Evolutionary conservation across 1,140 invertebrate genomes (phyloP), one percentile per base, ranked within the genome.

Genomic region (Drosophila nigromelanica): DNA sequence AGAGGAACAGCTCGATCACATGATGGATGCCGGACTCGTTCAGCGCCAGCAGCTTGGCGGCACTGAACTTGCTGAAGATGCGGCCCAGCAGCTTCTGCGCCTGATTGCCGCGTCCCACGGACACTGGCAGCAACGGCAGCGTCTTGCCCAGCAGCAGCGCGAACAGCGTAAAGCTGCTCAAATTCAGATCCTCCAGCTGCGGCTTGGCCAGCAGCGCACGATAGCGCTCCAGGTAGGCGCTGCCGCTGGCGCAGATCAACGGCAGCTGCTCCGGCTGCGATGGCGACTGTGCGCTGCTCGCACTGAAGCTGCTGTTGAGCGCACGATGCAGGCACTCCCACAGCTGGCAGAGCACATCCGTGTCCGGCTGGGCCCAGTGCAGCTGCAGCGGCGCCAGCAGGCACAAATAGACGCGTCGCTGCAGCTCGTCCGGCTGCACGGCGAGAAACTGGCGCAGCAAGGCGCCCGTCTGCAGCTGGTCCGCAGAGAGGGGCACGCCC

Each of bases 21-120:
- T 92, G 91, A 45, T 92, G 91, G 24, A 92, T 91, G 2, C 91
- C 91, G 1, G 69, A 71, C 50, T 92, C 91, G 37, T 90, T 92
- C 0, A 92, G 64, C 0, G 90, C 80, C 42, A 91, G 50, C 27
- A 92, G 54, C 30, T 92, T 92, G n/a, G 89, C 73, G 1, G 77
- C 66, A 58, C 85, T 90, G 35, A 92, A 92, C 45, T 92, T 92
- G 40, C 89, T 85, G 42, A 90, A 91, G 51, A 92, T 91, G n/a
- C 91, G 90, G 5, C 91, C 91, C 15, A 91, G 39, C 6, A 91
- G 54, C 51, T 91, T 91, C 47, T 91, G 82, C 0, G 60, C 62
- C 43, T 91, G 90, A 61, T 76, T 80, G n/a, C 64, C 50, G 4
- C 48, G 50, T 1, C 68, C 76, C 48, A 69, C 45, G 0, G 14